These are phyloP conservation scores for Meleagris gallopavo DNA, from an alignment of 2,113 vertebrate genomes.

Conservation along the genomic window DNA sequence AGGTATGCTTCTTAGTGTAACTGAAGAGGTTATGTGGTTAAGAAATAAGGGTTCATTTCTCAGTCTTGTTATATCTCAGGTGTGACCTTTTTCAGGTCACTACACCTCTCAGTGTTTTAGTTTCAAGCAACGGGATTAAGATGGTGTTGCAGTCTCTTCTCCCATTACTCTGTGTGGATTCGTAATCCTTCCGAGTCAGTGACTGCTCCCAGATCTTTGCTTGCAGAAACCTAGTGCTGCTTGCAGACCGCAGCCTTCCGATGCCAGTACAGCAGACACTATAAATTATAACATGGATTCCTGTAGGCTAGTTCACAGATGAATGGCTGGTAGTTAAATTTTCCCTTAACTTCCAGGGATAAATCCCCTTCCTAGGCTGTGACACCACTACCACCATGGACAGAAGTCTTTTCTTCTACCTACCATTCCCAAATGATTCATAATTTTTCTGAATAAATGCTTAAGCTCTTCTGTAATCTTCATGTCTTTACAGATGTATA, in stretches of 20 bases:
- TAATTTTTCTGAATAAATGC: neutral
- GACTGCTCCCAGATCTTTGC: neutral
- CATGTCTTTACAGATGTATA: neutral
- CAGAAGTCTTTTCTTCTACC: fast-evolving
- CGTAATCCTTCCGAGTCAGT: neutral
- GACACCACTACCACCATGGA: neutral
- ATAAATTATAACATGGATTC: neutral
- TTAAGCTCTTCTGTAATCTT: neutral
- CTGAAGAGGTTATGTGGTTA: neutral
- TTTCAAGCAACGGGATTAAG: neutral
- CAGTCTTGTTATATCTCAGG: neutral
- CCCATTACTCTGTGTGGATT: neutral
- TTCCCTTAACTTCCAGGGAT: neutral
- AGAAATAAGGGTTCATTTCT: neutral
- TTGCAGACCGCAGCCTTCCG: neutral
- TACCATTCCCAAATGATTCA: fast-evolving
- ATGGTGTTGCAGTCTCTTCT: neutral
- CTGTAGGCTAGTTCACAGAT: fast-evolving
- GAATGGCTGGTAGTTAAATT: neutral
- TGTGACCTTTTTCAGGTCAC: neutral
- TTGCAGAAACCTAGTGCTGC: neutral
- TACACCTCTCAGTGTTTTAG: neutral
- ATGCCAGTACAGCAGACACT: neutral
- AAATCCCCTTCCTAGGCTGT: fast-evolving
- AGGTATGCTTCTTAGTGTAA: neutral